phyloP scores from a whole-genome alignment of 1,140 invertebrate genomes.

The Maniola jurtina region DNA sequence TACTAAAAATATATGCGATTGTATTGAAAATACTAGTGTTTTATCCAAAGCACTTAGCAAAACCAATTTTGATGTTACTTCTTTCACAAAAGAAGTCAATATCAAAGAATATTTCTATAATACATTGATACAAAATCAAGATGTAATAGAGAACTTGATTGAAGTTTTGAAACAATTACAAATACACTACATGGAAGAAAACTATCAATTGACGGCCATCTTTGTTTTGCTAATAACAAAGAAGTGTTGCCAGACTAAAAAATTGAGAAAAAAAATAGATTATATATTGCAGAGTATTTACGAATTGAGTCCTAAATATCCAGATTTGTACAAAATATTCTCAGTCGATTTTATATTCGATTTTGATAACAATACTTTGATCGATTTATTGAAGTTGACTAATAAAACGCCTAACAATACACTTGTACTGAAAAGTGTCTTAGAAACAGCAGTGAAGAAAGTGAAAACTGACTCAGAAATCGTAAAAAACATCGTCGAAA shows the following conservation, averaged over 20 bases:
- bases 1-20: constrained; percentile 48
- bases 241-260: constrained; percentile 52
- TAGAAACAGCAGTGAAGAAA: constrained; percentile 64
- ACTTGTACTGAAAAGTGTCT: constrained; percentile 49
- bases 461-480: constrained; percentile 60
- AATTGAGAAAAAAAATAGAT: constrained; percentile 52
- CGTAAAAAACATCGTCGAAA: constrained; percentile 55
- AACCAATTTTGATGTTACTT: constrained; percentile 43
- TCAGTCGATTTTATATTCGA: constrained; percentile 56
- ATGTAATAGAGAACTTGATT: constrained; percentile 41
- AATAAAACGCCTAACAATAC: constrained; percentile 55
- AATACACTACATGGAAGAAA: constrained; percentile 62
- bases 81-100: constrained; percentile 47
- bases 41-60: constrained; percentile 57
- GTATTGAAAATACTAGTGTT: constrained; percentile 46
- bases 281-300: constrained; percentile 50
- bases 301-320: constrained; percentile 59
- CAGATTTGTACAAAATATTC: constrained; percentile 65
- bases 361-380: constrained; percentile 45
- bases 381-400: constrained; percentile 57
- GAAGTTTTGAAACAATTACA: constrained; percentile 53
- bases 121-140: constrained; percentile 40
- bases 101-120: constrained; percentile 46
- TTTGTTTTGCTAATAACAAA: constrained; percentile 59
- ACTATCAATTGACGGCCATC: constrained; percentile 56